Evolutionary conservation across 30 jellyfish, hydroid and myxozoan species (phyloP).

Genomic region (Calvadosia cruxmelitensis): DNA sequence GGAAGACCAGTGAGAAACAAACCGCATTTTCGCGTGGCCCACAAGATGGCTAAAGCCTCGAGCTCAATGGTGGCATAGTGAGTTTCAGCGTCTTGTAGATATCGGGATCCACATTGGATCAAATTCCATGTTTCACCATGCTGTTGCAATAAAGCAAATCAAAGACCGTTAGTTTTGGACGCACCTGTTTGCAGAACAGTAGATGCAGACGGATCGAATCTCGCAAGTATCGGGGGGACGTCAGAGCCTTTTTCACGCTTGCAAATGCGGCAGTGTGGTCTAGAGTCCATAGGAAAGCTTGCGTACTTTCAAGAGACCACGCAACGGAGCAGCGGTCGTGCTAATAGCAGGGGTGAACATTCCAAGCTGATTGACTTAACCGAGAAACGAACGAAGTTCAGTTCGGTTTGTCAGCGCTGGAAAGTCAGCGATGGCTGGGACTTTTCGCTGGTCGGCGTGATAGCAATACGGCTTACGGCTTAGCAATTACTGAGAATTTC

Average conservation of each 20-base stretch:
- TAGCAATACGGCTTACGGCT: no score
- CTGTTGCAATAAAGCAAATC: neutral
- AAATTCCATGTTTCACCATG: neutral
- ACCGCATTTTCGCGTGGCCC: neutral
- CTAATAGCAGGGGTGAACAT: neutral
- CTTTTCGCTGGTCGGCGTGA: neutral
- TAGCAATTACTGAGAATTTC: no score
- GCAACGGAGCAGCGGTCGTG: neutral
- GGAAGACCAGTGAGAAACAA: neutral
- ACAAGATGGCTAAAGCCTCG: neutral
- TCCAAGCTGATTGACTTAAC: neutral
- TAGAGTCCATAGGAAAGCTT: neutral
- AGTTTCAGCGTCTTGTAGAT: neutral
- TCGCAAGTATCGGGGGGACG: neutral
- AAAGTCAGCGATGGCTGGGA: neutral
- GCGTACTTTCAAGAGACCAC: neutral
- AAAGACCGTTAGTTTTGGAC: neutral
- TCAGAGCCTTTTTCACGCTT: neutral
- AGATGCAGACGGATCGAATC: neutral
- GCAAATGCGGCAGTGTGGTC: neutral
- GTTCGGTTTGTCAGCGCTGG: neutral
- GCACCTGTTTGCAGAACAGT: neutral
- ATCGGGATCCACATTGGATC: neutral
- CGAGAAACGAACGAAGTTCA: neutral
- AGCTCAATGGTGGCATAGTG: neutral